Conservation (phyloP, 2,113 vertebrate genomes). For the Panthera tigris region DNA sequence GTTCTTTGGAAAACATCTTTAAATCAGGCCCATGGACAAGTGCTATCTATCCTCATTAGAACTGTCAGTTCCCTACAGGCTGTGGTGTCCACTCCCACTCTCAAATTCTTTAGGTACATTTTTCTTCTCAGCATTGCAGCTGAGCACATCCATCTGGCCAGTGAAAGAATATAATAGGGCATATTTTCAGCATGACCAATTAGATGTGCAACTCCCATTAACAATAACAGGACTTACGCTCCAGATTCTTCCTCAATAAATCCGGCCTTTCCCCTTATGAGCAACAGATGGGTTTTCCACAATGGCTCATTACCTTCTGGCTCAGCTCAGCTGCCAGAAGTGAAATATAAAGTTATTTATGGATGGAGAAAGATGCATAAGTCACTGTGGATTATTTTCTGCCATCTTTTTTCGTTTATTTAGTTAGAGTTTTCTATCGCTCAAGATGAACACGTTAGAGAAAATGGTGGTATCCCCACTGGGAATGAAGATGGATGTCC, state of each 20-base stretch:
- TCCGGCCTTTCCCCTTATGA: constrained; percentile 82
- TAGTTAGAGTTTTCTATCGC: constrained; percentile 81
- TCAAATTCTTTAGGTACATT: constrained; percentile 53
- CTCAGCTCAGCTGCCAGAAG: constrained; percentile 83
- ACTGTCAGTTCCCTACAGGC: neutral
- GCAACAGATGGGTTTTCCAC: constrained; percentile 89
- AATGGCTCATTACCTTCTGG: constrained; percentile 87
- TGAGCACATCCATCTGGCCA: constrained; percentile 72
- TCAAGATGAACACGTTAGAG: constrained; percentile 77
- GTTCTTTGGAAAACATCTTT: constrained; percentile 48
- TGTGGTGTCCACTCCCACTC: constrained; percentile 35
- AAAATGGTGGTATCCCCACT: constrained; percentile 76
- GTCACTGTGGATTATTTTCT: constrained; percentile 81
- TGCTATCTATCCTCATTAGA: constrained; percentile 49
- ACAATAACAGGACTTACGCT: constrained; percentile 74
- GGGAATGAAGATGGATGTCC: constrained; percentile 81
- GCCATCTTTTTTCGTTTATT: constrained; percentile 82
- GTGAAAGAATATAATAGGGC: constrained; percentile 71
- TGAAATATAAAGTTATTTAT: constrained; percentile 89
- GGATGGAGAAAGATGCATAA: constrained; percentile 84
- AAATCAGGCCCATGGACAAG: neutral
- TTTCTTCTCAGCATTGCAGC: constrained; percentile 65
- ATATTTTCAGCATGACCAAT: constrained; percentile 80
- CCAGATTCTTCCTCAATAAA: constrained; percentile 82
- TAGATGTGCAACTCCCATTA: constrained; percentile 84